These are phyloP conservation scores for Rhynchophorus ferrugineus DNA, from an alignment of 1,140 invertebrate genomes.

Conservation along the genomic window DNA sequence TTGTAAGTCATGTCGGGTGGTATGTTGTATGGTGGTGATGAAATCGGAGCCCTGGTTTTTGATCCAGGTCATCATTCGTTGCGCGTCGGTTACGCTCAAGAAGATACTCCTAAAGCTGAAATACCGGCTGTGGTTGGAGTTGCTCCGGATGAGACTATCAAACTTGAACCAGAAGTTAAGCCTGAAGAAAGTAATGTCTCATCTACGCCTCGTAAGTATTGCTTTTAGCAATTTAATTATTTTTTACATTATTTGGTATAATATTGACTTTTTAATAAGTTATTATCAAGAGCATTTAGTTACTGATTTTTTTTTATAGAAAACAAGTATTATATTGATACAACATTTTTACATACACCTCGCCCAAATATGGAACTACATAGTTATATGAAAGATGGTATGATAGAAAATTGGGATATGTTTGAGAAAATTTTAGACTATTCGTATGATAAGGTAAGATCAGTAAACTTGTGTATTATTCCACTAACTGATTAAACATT, in stretches of 20 bases:
- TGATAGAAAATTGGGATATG: constrained; percentile 94
- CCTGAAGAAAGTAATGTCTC: constrained; percentile 40
- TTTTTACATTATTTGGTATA: no score
- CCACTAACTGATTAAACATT: not conserved
- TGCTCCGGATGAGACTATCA: constrained; percentile 50
- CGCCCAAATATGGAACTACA: constrained; percentile 77
- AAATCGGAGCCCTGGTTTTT: constrained; percentile 96
- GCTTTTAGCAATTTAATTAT: no score
- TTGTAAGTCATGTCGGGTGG: constrained; percentile 41
- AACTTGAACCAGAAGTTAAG: constrained; percentile 56
- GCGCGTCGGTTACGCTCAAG: constrained; percentile 82
- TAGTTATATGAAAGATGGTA: constrained; percentile 87
- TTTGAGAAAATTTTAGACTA: constrained; percentile 90
- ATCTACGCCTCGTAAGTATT: constrained; percentile 43
- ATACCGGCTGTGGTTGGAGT: constrained; percentile 80
- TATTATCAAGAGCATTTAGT: no score
- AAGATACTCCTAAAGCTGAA: constrained; percentile 89
- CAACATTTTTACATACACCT: constrained; percentile 81
- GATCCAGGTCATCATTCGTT: constrained; percentile 90
- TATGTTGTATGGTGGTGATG: constrained; percentile 86
- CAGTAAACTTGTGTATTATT: not conserved
- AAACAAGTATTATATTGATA: constrained; percentile 79
- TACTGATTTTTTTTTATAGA: constrained; percentile 25
- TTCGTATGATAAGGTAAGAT: constrained; percentile 67
- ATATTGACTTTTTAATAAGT: no score